Evolutionary conservation across 2,888 invertebrate species (phyloP), one percentile per base, ranked within the genome.

Genomic region (Tetragonula carbonaria): DNA sequence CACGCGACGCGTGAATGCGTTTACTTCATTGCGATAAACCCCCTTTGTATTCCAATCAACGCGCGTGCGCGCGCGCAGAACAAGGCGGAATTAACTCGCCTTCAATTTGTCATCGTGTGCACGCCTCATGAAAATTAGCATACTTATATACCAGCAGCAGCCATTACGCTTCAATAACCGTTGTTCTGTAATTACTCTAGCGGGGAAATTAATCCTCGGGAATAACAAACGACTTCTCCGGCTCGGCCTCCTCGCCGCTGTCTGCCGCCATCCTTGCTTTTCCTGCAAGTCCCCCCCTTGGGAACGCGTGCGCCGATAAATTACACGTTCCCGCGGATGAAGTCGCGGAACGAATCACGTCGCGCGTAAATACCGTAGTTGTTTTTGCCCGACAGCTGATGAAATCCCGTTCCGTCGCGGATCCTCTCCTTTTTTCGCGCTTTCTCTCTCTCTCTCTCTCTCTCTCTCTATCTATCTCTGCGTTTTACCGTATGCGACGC

Each of bases 181-280:
- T 55, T 82, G 83, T 82, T 83, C 83, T 82, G 83, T 83, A 83
- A 83, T 83, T 83, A 77, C 82, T 82, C 83, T 83, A 77, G 82
- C 83, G 83, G 77, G 82, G 66, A 83, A 77, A 83, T 83, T 83
- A 83, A 83, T 83, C 83, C 82, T 28, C 66, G 67, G 45, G 83
- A 77, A 83, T 83, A 82, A 83, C 73, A 83, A 83, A 83, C 72
- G 76, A 82, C 83, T 82, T 66, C 74, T 82, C 73, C 75, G 62
- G 38, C 21, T 62, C 33, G 6, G 50, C 74, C 74, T 16, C 14
- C n/a, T 50, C 28, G 1, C 38, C 6, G 38, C 0, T 38, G 38
- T 6, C 23, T 16, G 28, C 21, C 53, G 16, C 18, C n/a, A 28
- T 23, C 18, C 65, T 23, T 38, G 11, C 59, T 38, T 51, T 8